Percentiles rank a stretch among this genome's conserved stretches.
These are phyloP conservation scores for Aphaenogaster floridana DNA, from an alignment of 1,140 invertebrate species.

Conservation along the genomic window DNA sequence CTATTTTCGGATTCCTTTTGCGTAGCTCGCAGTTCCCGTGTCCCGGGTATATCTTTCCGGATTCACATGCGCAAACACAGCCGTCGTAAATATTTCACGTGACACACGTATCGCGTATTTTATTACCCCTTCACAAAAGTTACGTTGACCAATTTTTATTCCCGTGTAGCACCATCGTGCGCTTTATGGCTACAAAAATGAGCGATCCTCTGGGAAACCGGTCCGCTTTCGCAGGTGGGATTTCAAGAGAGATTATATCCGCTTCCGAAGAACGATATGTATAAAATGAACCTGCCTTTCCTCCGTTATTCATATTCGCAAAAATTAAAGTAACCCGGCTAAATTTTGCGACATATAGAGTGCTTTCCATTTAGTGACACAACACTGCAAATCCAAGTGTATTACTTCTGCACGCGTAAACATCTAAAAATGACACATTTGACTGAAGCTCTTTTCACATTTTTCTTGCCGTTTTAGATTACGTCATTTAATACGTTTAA, in stretches of 20 bases:
- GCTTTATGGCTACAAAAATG: slow-evolving; percentile 37
- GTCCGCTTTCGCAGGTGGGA: not conserved
- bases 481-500: too few species aligned
- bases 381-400: too few species aligned
- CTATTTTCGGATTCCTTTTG: not conserved
- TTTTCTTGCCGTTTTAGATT: too few species aligned
- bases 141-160: slow-evolving; percentile 42
- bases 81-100: slow-evolving; percentile 43
- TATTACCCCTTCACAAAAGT: slow-evolving; percentile 21
- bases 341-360: not conserved
- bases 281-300: not conserved
- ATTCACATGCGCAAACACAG: not conserved
- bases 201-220: not conserved
- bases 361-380: too few species aligned
- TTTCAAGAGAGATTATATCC: not conserved
- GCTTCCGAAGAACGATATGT: not conserved
- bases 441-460: too few species aligned
- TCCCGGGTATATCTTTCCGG: not conserved
- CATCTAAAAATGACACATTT: too few species aligned
- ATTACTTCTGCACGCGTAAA: too few species aligned
- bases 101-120: slow-evolving; percentile 13
- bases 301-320: not conserved
- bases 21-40: not conserved
- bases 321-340: not conserved
- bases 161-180: not conserved